phyloP scores from a whole-genome alignment of 2,113 vertebrate species.

The Grantiella picta region DNA sequence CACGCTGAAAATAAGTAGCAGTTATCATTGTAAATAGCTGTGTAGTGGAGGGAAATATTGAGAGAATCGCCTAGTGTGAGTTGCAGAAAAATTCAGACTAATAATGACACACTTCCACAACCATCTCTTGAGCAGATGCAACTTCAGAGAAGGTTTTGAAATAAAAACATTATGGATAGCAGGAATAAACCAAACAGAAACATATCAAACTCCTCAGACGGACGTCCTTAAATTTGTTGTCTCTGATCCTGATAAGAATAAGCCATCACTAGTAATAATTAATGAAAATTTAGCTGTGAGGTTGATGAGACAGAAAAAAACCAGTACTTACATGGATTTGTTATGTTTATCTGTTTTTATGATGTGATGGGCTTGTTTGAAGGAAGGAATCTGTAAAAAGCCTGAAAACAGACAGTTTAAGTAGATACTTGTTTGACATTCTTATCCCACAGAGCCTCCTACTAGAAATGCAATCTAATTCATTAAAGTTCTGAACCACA shows the following conservation, averaged over 20 bases:
- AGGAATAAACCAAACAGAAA: background rate
- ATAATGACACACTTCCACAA: background rate
- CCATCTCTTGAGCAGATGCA: background rate
- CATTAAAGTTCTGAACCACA: constrained; percentile 18
- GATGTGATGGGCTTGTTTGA: background rate
- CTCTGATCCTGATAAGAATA: background rate
- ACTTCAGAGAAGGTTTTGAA: background rate
- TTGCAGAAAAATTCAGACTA: background rate
- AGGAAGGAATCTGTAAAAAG: background rate
- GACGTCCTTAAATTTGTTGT: background rate
- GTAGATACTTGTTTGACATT: constrained; percentile 7
- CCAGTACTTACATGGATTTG: background rate
- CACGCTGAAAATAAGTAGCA: background rate
- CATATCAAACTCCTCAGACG: background rate
- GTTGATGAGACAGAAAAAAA: background rate
- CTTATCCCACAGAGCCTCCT: background rate
- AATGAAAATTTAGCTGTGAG: background rate
- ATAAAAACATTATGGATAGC: background rate
- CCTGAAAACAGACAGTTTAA: background rate
- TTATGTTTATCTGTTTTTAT: background rate
- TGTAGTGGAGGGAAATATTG: background rate
- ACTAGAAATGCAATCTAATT: constrained; percentile 16
- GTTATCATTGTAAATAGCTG: background rate
- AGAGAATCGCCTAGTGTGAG: background rate
- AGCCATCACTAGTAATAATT: background rate